These are phyloP conservation scores for Lissonota sp. DNA, from an alignment of 2,888 invertebrate species.

Conservation along the genomic window DNA sequence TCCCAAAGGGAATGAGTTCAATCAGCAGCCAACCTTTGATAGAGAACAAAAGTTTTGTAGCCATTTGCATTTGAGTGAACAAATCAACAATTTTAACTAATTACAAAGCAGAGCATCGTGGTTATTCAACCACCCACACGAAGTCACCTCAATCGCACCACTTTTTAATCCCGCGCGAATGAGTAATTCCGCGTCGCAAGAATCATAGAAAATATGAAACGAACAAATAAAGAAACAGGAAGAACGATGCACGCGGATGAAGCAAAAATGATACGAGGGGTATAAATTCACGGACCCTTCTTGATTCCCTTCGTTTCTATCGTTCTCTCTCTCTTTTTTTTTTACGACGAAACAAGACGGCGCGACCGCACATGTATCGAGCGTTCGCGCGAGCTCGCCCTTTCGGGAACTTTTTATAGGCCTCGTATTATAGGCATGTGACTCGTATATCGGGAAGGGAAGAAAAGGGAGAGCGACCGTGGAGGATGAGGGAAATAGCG, in stretches of 20 bases:
- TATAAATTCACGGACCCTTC: conserved; percentile 62
- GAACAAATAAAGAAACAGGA: conserved; percentile 43
- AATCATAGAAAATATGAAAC: conserved; percentile 31
- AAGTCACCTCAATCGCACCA: too few relatives aligned
- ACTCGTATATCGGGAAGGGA: conserved; percentile 65
- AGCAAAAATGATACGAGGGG: conserved; percentile 60
- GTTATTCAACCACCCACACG: background rate
- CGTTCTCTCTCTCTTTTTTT: conserved; percentile 68
- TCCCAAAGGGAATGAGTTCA: too few relatives aligned
- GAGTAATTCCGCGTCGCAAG: background rate
- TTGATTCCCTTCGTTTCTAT: conserved; percentile 62
- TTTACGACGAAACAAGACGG: conserved; percentile 78
- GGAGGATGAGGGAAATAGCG: conserved; percentile 37
- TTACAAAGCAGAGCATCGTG: too few relatives aligned
- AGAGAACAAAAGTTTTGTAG: too few relatives aligned
- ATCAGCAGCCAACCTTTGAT: too few relatives aligned
- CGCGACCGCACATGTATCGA: conserved; percentile 74
- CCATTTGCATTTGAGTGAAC: too few relatives aligned
- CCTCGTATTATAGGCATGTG: conserved; percentile 67
- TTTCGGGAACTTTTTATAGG: conserved; percentile 68
- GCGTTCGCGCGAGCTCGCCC: conserved; percentile 52
- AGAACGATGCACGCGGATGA: conserved; percentile 54
- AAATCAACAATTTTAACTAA: too few relatives aligned
- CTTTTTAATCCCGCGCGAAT: too few relatives aligned
- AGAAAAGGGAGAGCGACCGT: conserved; percentile 57